Conservation (phyloP, 2,888 invertebrate species). For the Stenotaenia linearis region DNA sequence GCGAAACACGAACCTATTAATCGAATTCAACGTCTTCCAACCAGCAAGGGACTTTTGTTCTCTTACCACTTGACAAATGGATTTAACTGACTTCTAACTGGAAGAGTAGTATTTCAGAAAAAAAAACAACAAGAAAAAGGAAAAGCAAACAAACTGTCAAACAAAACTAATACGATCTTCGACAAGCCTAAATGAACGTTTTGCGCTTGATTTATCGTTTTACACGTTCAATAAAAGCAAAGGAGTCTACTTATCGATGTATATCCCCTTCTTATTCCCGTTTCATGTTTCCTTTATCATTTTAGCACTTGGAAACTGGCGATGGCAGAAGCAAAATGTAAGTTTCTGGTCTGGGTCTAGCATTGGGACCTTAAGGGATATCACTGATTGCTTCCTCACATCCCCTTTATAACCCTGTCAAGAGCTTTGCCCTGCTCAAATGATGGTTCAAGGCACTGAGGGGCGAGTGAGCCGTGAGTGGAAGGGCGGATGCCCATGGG, state of each 20-base stretch:
- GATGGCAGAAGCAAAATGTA: neutral
- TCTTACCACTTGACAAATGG: neutral
- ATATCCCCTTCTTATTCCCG: neutral
- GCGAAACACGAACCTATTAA: constrained; percentile 9
- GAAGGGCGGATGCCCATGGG: constrained; percentile 4
- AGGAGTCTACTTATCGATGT: neutral
- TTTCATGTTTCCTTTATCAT: neutral
- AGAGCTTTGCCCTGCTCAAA: constrained; percentile 9
- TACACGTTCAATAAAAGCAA: too few relatives aligned
- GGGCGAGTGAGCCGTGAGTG: neutral
- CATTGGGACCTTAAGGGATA: neutral
- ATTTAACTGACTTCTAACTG: neutral
- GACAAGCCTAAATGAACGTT: too few relatives aligned
- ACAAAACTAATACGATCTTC: neutral
- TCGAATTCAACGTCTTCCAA: constrained; percentile 9
- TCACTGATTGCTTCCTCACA: constrained; percentile 5
- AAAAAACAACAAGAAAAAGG: neutral
- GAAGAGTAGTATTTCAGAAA: neutral
- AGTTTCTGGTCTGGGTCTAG: neutral
- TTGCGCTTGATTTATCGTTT: too few relatives aligned
- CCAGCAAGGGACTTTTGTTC: neutral
- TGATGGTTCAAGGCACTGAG: constrained; percentile 4
- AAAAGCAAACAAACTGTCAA: too few relatives aligned
- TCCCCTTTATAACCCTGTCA: constrained; percentile 9
- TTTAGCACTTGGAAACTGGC: neutral